Base-by-base conservation (phyloP, 2,113 vertebrate genomes). In the Entelurus aequoreus region DNA sequence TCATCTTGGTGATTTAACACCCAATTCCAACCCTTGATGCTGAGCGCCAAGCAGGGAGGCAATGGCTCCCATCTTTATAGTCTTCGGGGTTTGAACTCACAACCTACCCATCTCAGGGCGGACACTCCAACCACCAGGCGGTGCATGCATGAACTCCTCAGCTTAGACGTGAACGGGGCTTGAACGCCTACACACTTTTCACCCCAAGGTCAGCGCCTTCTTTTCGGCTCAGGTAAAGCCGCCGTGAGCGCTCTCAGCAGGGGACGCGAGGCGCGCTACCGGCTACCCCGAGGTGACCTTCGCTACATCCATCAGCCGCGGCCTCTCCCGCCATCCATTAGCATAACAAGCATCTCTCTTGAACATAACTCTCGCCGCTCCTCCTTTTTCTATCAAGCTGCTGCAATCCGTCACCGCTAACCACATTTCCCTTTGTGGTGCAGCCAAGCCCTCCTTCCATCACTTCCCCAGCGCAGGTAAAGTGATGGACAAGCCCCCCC, bases 321-420 rank as follows among this genome's bases (percentile, higher is more conserved):
- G 65, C n/a, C 74, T 42, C 74, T 64, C 64, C 28, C 63, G 71
- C 55, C 67, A 56, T 1, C 63, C 72, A 84, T 86, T 84, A 82
- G 74, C 79, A 86, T 84, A 84, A 83, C 75, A 79, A 83, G 74
- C 79, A 74, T 68, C 70, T 76, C 75, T 78, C 68, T 62, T 57
- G 37, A 67, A 60, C 79, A 82, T 83, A 77, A 76, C 70, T 87
- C 75, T 68, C 60, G 60, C 56, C 51, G 11, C 68, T 65, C 74
- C 71, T 71, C 72, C 44, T 68, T 62, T 64, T 65, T 37, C 62
- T 37, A 52, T 61, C 72, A 68, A 78, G 69, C 74, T 70, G 69
- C 79, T 61, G 60, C 66, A 19, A 88, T 87, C 77, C 74, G 79
- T 87, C 82, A 86, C 75, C 55, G 63, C 77, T 86, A 87, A 87